phyloP scores from a whole-genome alignment of 2,888 invertebrate genomes.

The Drosophila merina region DNA sequence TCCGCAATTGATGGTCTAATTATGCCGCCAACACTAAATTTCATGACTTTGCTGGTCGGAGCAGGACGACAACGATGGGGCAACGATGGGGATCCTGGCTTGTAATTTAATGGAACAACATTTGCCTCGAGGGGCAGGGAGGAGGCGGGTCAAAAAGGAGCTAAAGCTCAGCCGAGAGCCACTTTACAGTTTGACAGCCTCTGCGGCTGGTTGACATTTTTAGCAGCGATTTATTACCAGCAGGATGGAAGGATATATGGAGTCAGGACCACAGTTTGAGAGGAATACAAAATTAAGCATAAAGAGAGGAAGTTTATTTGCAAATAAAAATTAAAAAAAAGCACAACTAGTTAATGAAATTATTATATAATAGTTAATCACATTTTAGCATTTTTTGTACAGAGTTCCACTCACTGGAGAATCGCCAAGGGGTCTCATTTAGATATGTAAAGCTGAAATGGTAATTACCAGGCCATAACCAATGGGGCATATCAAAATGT shows the following conservation, averaged over 20 bases:
- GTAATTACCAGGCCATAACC: constrained; percentile 28
- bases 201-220: constrained; percentile 26
- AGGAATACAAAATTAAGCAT: not conserved
- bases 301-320: not conserved
- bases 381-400: not conserved
- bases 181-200: constrained; percentile 55
- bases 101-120: constrained; percentile 76
- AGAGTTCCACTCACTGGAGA: constrained; percentile 14
- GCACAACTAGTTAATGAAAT: too few species aligned
- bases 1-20: constrained; percentile 83
- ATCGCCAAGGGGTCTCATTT: constrained; percentile 18
- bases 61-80: constrained; percentile 28
- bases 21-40: constrained; percentile 81
- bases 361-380: not conserved
- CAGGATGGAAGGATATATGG: constrained; percentile 7
- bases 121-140: constrained; percentile 48
- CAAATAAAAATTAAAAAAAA: not conserved
- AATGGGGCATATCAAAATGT: constrained; percentile 63
- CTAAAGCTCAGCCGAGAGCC: constrained; percentile 15
- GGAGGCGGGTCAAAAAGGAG: constrained; percentile 3
- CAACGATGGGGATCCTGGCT: constrained; percentile 11
- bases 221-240: constrained; percentile 23
- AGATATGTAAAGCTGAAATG: constrained; percentile 18
- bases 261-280: constrained; percentile 15
- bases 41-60: constrained; percentile 72